Percentiles rank a stretch among this genome's conserved stretches.
Conservation (phyloP, 2,888 invertebrate genomes). For the Alsophila aescularia region DNA sequence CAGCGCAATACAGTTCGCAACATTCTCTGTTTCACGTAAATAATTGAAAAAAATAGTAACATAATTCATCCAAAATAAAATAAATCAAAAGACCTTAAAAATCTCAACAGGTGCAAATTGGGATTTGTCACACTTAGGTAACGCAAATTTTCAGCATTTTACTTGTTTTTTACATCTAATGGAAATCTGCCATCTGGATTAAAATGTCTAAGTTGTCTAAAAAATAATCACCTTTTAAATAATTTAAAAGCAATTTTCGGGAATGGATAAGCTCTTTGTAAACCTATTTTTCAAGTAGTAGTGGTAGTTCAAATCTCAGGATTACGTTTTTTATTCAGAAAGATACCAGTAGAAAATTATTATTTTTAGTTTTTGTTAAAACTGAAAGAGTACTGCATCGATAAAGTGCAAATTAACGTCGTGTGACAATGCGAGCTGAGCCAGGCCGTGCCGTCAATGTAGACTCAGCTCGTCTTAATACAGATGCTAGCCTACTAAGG, state of each 20-base stretch:
- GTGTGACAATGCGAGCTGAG: too few relatives aligned
- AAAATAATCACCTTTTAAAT: slow-evolving; percentile 15
- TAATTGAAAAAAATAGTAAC: too few relatives aligned
- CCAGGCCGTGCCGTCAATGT: too few relatives aligned
- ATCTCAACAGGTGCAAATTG: slow-evolving; percentile 1
- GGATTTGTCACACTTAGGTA: slow-evolving; percentile 20
- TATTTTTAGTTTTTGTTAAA: too few relatives aligned
- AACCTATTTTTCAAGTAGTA: slow-evolving; percentile 1
- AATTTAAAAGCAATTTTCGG: slow-evolving; percentile 4
- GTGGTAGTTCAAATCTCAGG: not conserved
- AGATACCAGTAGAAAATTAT: too few relatives aligned
- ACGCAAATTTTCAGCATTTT: slow-evolving; percentile 13
- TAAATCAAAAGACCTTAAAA: not conserved
- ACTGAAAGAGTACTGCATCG: too few relatives aligned
- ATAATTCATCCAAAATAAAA: not conserved
- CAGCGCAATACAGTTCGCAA: too few relatives aligned
- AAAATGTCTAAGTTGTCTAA: slow-evolving; percentile 16
- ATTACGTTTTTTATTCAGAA: too few relatives aligned
- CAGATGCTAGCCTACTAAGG: too few relatives aligned
- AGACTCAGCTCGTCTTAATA: too few relatives aligned
- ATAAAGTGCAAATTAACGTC: too few relatives aligned
- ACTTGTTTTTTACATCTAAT: slow-evolving; percentile 26
- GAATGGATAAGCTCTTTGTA: slow-evolving; percentile 2
- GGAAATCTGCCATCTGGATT: slow-evolving; percentile 26
- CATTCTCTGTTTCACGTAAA: too few relatives aligned